Base-by-base conservation (phyloP, 2,888 invertebrate species). In the Chymomyza procnemis region DNA sequence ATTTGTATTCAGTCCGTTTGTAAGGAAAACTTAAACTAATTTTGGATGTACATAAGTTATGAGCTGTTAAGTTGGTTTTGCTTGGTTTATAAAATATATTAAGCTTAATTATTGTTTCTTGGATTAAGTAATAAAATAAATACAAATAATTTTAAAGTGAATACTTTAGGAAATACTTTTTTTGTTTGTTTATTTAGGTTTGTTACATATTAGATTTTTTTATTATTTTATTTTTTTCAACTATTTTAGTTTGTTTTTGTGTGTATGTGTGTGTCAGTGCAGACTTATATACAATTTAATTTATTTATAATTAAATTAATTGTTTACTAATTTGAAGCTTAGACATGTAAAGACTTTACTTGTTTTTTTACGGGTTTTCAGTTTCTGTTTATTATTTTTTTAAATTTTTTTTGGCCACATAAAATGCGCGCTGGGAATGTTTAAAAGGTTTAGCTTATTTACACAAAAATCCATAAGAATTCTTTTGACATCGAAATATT, bases 111-210 rank as follows among this genome's bases (percentile, higher is more conserved):
- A 41, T 41, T 41, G 34, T 41, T 41, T 9, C 3, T 60, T 26
- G 58, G 64, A 61, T n/a, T 58, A 65, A 66, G 30, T 12, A 41
- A 12, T 41, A 12, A 41, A 41, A 41, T 41, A 41, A 41, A 41
- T 41, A 41, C 12, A 41, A 41, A 41, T 41, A 41, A 41, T 73
- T 68, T 66, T 76, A 76, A 66, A 58, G 34, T 41, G 66, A 76
- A 76, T 76, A 76, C 75, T 76, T 76, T 65, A 68, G 54, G 74
- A 74, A 76, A 76, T 76, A 76, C 75, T 76, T 75, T 61, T 60
- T 69, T 67, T 59, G 48, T 21, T 58, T 47, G 8, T 52, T 26
- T 26, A 26, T 26, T 26, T 26, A 26, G 26, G 26, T 26, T 64
- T 30, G 56, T 47, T 47, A 47, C 5, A 4, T 47, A 14, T 47